phyloP scores from a whole-genome alignment of 2,888 invertebrate species.

The Tetanocera ferruginea region DNA sequence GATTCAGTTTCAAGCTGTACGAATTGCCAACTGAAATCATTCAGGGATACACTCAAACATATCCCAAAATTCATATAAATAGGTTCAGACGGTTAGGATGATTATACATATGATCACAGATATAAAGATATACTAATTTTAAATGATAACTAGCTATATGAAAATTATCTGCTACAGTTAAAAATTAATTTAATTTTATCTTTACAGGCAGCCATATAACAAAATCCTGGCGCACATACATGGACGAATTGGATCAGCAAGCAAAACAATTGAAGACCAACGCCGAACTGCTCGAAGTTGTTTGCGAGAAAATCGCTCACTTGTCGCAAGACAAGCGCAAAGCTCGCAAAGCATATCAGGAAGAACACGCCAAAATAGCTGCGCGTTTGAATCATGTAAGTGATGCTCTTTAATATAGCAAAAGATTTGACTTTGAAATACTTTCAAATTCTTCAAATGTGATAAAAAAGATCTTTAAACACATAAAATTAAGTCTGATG shows the following conservation, averaged over 20 bases:
- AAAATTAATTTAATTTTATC: conserved; percentile 28
- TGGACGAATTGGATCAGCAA: conserved; percentile 90
- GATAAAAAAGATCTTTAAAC: no score
- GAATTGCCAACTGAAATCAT: no score
- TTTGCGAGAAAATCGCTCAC: conserved; percentile 84
- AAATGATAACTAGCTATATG: not conserved
- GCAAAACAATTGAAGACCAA: conserved; percentile 86
- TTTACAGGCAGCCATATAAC: conserved; percentile 76
- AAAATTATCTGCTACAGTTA: not conserved
- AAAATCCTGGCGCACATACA: conserved; percentile 85
- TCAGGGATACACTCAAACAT: no score
- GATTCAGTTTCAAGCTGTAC: no score
- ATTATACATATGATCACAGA: no score
- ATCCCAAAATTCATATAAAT: no score
- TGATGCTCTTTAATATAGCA: no score
- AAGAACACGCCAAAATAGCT: conserved; percentile 88
- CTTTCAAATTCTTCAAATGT: no score
- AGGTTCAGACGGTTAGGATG: no score
- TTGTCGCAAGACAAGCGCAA: conserved; percentile 90
- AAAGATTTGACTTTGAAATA: no score
- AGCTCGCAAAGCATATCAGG: conserved; percentile 88
- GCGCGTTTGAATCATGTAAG: conserved; percentile 85
- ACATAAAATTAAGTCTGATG: no score
- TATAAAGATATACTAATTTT: no score
- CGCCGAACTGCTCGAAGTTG: conserved; percentile 86